phyloP scores from a whole-genome alignment of 2,113 vertebrate genomes.

The Numida meleagris region DNA sequence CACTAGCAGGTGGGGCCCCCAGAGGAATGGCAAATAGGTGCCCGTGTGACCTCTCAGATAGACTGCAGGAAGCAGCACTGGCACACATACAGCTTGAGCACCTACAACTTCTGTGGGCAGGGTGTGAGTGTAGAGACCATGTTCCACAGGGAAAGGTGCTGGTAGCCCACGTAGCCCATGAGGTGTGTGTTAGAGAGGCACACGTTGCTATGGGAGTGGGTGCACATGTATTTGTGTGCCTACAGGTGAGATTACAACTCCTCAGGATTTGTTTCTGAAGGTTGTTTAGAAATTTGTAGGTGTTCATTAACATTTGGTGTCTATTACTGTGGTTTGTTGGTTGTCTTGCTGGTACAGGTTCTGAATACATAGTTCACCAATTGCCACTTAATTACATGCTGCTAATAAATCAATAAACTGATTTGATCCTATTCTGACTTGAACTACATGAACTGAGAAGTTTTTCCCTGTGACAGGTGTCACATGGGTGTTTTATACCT shows the following conservation, averaged over 20 bases:
- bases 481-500: not conserved
- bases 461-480: not conserved
- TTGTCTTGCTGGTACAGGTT: slow-evolving; percentile 8
- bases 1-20: accelerated
- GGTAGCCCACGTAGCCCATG: not conserved
- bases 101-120: accelerated
- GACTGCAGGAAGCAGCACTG: accelerated
- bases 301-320: not conserved
- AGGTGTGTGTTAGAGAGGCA: not conserved
- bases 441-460: not conserved
- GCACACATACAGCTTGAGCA: accelerated
- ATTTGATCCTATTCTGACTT: slow-evolving; percentile 20
- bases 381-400: slow-evolving; percentile 55
- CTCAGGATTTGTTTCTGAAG: not conserved
- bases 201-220: accelerated
- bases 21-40: accelerated
- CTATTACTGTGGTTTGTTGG: not conserved
- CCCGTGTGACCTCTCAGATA: accelerated
- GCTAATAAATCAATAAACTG: slow-evolving; percentile 57
- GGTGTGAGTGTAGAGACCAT: accelerated
- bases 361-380: slow-evolving; percentile 45
- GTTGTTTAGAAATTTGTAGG: not conserved
- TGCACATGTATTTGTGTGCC: accelerated
- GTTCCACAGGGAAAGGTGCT: not conserved
- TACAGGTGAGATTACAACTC: not conserved